Base-by-base conservation (phyloP, 2,113 vertebrate genomes). In the Neofelis nebulosa region DNA sequence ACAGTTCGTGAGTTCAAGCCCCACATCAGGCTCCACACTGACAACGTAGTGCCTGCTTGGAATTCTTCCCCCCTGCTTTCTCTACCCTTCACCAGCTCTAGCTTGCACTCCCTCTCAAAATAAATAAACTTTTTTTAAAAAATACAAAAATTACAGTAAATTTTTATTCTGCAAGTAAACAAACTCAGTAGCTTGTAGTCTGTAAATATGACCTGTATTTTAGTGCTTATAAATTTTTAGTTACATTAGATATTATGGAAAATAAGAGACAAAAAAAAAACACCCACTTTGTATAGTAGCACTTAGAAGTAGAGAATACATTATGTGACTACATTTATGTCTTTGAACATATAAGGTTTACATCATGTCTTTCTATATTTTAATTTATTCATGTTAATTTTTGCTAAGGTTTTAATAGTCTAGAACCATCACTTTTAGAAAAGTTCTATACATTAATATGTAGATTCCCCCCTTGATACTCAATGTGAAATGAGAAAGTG, bases 401-500 rank as follows among this genome's bases (percentile, higher is more conserved):
- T 91, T 85, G 38, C 21, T n/a, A 19, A 61, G n/a, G 48, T 83
- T 95, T 97, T 90, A 65, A 69, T 83, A 87, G 4, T 80, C 25
- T 86, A 65, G 45, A 93, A 41, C 45, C 94, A 73, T 61, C 94
- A 36, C 52, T 92, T 96, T 78, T 68, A 11, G 50, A 87, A 82
- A 85, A 81, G 36, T 95, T 84, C 4, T 92, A 89, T 48, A 7
- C 4, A 91, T 81, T 86, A 94, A 78, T 74, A 71, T 3, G 45
- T 71, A 82, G 50, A 27, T 94, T 94, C 38, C 5, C 8, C 23
- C 3, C 36, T 15, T 85, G 31, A 65, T 78, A 29, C 19, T 89
- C 57, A 73, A 57, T 76, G 48, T 83, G 33, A 74, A 95, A 13
- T 69, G 48, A 87, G 87, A 92, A 94, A 95, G 45, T 95, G 76